Conservation (phyloP, 2,113 vertebrate species). For the Peromyscus californicus region DNA sequence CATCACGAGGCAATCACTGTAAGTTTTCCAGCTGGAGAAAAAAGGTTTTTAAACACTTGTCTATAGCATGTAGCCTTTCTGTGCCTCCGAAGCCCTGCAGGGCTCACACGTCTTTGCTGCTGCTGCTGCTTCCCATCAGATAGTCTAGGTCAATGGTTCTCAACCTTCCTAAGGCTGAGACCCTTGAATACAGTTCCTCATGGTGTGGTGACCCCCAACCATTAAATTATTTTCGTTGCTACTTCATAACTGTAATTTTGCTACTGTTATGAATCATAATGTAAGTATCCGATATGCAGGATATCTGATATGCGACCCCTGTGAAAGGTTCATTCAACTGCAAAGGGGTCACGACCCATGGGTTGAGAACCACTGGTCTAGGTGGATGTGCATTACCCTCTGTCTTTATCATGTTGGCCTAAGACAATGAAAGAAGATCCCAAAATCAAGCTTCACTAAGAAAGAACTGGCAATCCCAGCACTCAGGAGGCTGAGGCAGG, state of each 20-base stretch:
- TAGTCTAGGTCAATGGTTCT: background rate
- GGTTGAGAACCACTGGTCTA: background rate
- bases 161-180: background rate
- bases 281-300: background rate
- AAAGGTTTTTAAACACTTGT: background rate
- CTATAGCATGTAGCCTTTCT: background rate
- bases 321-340: background rate
- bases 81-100: accelerated
- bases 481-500: background rate
- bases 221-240: background rate
- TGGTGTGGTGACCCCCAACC: background rate
- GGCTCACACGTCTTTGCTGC: background rate
- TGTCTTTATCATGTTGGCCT: background rate
- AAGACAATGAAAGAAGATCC: background rate
- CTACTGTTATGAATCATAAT: background rate
- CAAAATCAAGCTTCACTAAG: background rate
- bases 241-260: background rate
- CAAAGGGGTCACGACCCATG: background rate
- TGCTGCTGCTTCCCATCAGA: too few relatives aligned
- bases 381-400: too few relatives aligned
- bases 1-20: accelerated
- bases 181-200: background rate
- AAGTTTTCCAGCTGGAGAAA: background rate
- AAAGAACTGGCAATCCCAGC: background rate
- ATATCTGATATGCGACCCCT: background rate